These are phyloP conservation scores for Globodera ellingtonae DNA, from an alignment of 1,140 invertebrate species.

Conservation along the genomic window DNA sequence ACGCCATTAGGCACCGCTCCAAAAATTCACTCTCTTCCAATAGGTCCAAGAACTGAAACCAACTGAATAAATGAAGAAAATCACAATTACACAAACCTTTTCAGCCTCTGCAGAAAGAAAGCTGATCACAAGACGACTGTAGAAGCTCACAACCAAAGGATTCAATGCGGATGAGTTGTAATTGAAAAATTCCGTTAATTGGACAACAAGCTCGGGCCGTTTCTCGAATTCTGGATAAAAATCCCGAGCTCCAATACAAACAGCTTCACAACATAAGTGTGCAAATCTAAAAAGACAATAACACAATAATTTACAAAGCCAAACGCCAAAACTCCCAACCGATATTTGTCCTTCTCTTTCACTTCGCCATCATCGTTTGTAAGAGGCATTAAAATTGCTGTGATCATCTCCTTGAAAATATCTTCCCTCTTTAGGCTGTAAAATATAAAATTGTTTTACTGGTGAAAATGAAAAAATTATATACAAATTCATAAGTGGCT, in stretches of 20 bases:
- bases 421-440: slow-evolving; percentile 32
- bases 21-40: slow-evolving; percentile 40
- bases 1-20: slow-evolving; percentile 25
- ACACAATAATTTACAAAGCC: background rate
- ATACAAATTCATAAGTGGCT: slow-evolving; percentile 35
- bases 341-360: slow-evolving; percentile 27
- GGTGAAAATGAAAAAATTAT: background rate
- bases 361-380: slow-evolving; percentile 8
- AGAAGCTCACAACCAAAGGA: slow-evolving; percentile 42
- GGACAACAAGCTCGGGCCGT: slow-evolving; percentile 21
- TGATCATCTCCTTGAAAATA: slow-evolving; percentile 26
- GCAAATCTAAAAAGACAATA: slow-evolving; percentile 11
- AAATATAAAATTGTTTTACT: slow-evolving; percentile 3
- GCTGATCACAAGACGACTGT: slow-evolving; percentile 30
- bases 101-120: slow-evolving; percentile 44
- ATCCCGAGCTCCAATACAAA: slow-evolving; percentile 29
- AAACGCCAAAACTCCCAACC: slow-evolving; percentile 1
- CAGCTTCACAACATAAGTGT: slow-evolving; percentile 33
- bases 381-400: slow-evolving; percentile 20
- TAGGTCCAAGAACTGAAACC: slow-evolving; percentile 37
- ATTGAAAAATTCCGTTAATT: slow-evolving; percentile 22
- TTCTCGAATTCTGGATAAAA: slow-evolving; percentile 35
- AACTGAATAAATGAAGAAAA: slow-evolving; percentile 14
- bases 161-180: slow-evolving; percentile 16
- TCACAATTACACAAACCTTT: slow-evolving; percentile 26